These are phyloP conservation scores for Agrotis puta DNA, from an alignment of 2,888 invertebrate species.

Conservation along the genomic window DNA sequence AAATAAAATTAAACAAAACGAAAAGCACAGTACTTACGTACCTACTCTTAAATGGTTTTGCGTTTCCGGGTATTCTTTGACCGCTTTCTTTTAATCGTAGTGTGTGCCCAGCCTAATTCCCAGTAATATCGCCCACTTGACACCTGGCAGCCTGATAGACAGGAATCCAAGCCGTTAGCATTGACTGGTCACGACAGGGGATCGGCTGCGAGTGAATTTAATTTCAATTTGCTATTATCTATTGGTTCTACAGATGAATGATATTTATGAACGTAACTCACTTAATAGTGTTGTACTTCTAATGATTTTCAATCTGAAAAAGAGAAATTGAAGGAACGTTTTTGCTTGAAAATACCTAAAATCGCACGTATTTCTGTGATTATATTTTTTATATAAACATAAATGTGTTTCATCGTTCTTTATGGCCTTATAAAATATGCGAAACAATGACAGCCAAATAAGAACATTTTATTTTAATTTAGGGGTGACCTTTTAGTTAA, in stretches of 20 bases:
- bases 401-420: not conserved
- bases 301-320: not conserved
- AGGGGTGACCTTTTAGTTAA: not conserved
- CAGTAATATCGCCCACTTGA: slow-evolving; percentile 31
- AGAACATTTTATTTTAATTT: not conserved
- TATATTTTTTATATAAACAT: too few species aligned
- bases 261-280: not conserved
- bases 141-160: not conserved
- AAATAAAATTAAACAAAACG: too few species aligned
- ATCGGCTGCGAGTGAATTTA: not conserved
- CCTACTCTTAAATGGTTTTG: too few species aligned
- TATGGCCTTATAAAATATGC: not conserved
- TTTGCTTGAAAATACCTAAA: not conserved
- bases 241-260: not conserved
- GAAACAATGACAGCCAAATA: not conserved
- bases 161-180: slow-evolving; percentile 13
- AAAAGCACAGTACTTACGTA: too few species aligned
- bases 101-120: not conserved
- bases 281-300: not conserved
- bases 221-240: not conserved
- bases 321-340: not conserved
- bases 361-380: not conserved
- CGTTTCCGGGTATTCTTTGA: too few species aligned
- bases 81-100: too few species aligned
- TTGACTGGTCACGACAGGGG: slow-evolving; percentile 32